Percentiles rank a stretch among this genome's conserved stretches.
Evolutionary conservation across 2,888 invertebrate genomes (phyloP).

Genomic region (Tenthredo notha): DNA sequence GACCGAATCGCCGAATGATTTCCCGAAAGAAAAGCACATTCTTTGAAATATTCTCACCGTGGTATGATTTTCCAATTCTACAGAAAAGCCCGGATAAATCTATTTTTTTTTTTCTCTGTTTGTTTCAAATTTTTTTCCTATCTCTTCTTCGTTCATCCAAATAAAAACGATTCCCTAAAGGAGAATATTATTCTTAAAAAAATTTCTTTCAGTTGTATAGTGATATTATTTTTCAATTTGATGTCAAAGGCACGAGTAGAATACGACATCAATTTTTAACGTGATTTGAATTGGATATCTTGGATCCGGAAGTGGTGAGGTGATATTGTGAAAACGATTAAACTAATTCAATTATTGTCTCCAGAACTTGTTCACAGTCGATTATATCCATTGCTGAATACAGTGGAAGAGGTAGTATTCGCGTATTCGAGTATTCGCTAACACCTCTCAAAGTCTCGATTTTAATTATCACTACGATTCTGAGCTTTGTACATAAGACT

Average conservation of each 20-base stretch:
- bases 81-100: too few species aligned
- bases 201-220: too few species aligned
- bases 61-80: too few species aligned
- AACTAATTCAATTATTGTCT: conserved; percentile 17
- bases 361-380: conserved; percentile 7
- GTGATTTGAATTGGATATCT: conserved; percentile 3
- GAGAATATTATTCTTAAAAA: too few species aligned
- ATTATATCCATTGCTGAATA: neutral
- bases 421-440: neutral
- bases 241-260: too few species aligned
- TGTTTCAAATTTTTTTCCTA: neutral
- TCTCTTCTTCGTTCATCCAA: too few species aligned
- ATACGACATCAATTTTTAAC: neutral
- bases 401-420: neutral
- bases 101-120: too few species aligned
- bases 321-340: conserved; percentile 9
- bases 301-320: neutral
- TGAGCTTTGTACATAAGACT: neutral
- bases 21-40: too few species aligned
- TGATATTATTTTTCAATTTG: too few species aligned
- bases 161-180: too few species aligned
- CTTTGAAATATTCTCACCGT: too few species aligned
- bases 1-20: too few species aligned
- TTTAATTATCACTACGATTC: conserved; percentile 7
- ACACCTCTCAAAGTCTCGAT: neutral